Base-by-base conservation (phyloP, 2,797 vertebrate species). In the Hypotaenidia okinawae region DNA sequence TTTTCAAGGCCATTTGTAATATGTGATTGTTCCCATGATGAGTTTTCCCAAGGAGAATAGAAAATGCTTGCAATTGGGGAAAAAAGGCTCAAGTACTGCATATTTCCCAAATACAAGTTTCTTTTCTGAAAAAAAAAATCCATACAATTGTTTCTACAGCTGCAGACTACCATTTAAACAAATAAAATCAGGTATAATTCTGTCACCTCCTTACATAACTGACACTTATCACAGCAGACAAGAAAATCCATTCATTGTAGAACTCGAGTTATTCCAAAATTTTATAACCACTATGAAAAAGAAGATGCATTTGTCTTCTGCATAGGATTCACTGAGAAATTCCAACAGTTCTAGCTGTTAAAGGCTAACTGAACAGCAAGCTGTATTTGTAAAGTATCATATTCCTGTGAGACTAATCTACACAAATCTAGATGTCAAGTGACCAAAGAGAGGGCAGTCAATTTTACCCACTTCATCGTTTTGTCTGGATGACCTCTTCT, bases 1-100 rank as follows among this genome's bases (percentile, higher is more conserved):
- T 91, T 95, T 89, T 92, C 92, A 96, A 95, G 89, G 89, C 43
- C 59, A 62, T 89, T 95, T n/a, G 18, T 84, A 95, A 74, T 63
- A 76, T 2, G 16, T 52, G 39, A 83, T 64, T 68, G 76, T 95
- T 62, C 58, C 80, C 80, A 59, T 54, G 23, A 94, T 62, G 39
- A 90, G 79, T 88, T 91, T 91, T 91, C 6, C 5, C 61, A 57
- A 58, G 54, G 41, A 87, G 70, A 95, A 86, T 21, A 39, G n/a
- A 73, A 74, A 87, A 76, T 49, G 39, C 28, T 76, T 61, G 67
- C 52, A 73, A 94, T 0, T 51, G 83, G 85, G 77, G 11, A 21
- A 87, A 77, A 94, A 87, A 69, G 54, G 23, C 27, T 95, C 55
- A 87, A 90, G 73, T 84, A 52, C 67, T 17, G 52, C 58, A n/a